These are phyloP conservation scores for Nineta flava DNA, from an alignment of 2,888 invertebrate species.

Conservation along the genomic window DNA sequence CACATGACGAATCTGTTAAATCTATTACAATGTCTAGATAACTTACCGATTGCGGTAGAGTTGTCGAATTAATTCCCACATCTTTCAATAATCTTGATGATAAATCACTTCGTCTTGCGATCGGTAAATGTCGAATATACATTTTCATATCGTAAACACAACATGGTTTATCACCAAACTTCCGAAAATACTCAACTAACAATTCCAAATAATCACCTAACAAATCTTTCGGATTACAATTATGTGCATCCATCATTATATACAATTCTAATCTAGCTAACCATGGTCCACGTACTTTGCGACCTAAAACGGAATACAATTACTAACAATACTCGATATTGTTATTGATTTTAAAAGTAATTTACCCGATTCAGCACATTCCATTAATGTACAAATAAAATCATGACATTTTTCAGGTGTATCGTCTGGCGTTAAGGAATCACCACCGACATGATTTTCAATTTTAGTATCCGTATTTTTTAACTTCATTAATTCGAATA, in stretches of 20 bases:
- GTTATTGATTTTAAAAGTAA: background rate
- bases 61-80: constrained; percentile 44
- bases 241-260: constrained; percentile 37
- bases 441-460: constrained; percentile 13
- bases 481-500: constrained; percentile 28
- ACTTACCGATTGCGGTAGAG: constrained; percentile 43
- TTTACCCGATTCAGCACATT: constrained; percentile 24
- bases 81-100: constrained; percentile 43
- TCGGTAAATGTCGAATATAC: constrained; percentile 54
- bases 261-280: constrained; percentile 67
- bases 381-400: constrained; percentile 26
- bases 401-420: constrained; percentile 28
- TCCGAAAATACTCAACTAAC: constrained; percentile 60
- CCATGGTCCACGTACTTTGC: constrained; percentile 59
- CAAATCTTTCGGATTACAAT: constrained; percentile 33
- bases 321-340: background rate
- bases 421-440: constrained; percentile 21
- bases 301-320: constrained; percentile 20
- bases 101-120: constrained; percentile 40
- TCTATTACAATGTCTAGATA: too few relatives aligned
- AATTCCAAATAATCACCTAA: constrained; percentile 49
- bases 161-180: constrained; percentile 77
- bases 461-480: constrained; percentile 15
- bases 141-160: constrained; percentile 69
- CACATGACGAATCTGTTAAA: too few relatives aligned